A percentile compares a stretch with the other conserved stretches of the same genome.
Evolutionary conservation across 2,113 vertebrate genomes (phyloP).

Genomic region (Pontoporia blainvillei): DNA sequence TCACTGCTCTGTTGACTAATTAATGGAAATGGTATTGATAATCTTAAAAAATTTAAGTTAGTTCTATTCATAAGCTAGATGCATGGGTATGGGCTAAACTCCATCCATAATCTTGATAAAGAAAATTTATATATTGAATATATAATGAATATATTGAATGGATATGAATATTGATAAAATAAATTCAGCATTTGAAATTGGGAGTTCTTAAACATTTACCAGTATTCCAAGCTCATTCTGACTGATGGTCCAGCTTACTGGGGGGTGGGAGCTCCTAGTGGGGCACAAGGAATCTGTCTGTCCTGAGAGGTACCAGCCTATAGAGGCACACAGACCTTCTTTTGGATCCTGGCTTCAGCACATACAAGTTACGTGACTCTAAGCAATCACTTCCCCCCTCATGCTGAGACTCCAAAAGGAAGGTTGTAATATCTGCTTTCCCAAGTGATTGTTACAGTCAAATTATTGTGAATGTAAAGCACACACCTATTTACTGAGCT

Average conservation of each 20-base stretch:
- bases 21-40: neutral
- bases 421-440: neutral
- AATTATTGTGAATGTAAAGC: neutral
- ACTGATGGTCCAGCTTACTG: neutral
- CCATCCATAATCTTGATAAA: neutral
- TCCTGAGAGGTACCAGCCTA: neutral
- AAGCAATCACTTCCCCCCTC: neutral
- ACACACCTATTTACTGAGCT: fast-evolving
- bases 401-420: neutral
- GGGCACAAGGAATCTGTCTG: fast-evolving
- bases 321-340: neutral
- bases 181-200: neutral
- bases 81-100: neutral
- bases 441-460: neutral
- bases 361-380: neutral
- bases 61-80: neutral
- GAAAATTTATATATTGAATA: neutral
- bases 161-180: neutral
- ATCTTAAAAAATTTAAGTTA: neutral
- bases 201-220: neutral
- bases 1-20: neutral
- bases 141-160: neutral
- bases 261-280: fast-evolving
- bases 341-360: neutral
- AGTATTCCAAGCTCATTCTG: neutral